Evolutionary conservation across 2,888 invertebrate genomes (phyloP).

Genomic region (Leptinotarsa juncta): DNA sequence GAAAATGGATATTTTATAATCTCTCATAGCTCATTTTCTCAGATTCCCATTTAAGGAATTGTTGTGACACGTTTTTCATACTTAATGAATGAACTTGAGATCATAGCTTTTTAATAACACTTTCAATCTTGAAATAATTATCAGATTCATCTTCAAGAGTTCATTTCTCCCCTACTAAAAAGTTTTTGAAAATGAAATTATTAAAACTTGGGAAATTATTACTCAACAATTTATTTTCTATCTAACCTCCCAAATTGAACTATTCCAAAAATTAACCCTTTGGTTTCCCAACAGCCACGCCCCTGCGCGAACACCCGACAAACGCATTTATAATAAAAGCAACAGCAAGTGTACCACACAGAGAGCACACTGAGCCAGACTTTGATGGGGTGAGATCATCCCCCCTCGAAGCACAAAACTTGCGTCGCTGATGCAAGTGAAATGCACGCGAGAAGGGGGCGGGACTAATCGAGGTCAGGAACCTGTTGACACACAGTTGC

Average conservation of each 20-base stretch:
- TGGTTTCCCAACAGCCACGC: neutral
- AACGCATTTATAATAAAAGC: constrained; percentile 15
- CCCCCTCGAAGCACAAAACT: constrained; percentile 13
- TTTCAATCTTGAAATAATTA: too few species aligned
- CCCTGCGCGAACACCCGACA: constrained; percentile 2
- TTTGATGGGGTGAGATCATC: constrained; percentile 23
- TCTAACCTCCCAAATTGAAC: neutral
- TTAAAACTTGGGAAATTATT: too few species aligned
- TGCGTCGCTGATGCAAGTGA: constrained; percentile 54
- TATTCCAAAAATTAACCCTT: neutral
- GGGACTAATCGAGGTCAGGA: constrained; percentile 70
- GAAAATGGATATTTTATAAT: too few species aligned
- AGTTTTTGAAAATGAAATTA: too few species aligned
- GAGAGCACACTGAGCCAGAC: constrained; percentile 19
- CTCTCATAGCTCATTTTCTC: too few species aligned
- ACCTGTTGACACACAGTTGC: constrained; percentile 61
- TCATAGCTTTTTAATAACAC: too few species aligned
- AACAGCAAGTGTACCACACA: constrained; percentile 18
- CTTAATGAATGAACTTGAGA: too few species aligned
- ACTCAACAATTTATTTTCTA: too few species aligned
- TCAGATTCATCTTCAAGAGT: too few species aligned
- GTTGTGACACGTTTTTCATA: too few species aligned
- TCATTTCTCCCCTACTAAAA: too few species aligned
- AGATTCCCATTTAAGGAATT: too few species aligned
- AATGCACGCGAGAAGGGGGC: constrained; percentile 64